Evolutionary conservation across 2,113 vertebrate species (phyloP).

Genomic region (Furnarius figulus): DNA sequence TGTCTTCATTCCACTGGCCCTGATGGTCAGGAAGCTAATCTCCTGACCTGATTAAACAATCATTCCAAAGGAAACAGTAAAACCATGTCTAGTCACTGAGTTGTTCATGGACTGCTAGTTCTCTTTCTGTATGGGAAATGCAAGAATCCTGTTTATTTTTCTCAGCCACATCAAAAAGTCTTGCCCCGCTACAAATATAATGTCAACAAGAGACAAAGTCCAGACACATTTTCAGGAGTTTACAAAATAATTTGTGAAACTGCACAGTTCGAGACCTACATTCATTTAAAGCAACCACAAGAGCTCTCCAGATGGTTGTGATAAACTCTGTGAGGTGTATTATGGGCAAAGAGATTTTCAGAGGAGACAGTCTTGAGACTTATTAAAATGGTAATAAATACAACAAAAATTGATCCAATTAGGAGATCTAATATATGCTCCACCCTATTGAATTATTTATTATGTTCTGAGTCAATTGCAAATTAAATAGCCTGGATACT

Average conservation of each 20-base stretch:
- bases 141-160: background rate
- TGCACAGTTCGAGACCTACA: background rate
- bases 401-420: background rate
- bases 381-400: background rate
- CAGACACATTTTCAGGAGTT: background rate
- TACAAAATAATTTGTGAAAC: background rate
- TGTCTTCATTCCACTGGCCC: background rate
- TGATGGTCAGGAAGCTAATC: background rate
- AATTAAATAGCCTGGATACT: background rate
- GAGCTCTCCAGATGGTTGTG: background rate
- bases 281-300: background rate
- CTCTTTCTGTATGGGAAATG: background rate
- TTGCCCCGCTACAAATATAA: background rate
- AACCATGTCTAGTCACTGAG: background rate
- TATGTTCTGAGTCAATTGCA: background rate
- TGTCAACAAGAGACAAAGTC: background rate
- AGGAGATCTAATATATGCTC: background rate
- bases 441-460: background rate
- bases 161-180: background rate
- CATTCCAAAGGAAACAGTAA: background rate
- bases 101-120: background rate
- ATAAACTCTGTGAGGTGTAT: background rate
- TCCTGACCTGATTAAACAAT: background rate
- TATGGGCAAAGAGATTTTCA: background rate
- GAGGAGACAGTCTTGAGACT: background rate